phyloP scores from a whole-genome alignment of 1,140 invertebrate genomes.

The Drosophila bipectinata region DNA sequence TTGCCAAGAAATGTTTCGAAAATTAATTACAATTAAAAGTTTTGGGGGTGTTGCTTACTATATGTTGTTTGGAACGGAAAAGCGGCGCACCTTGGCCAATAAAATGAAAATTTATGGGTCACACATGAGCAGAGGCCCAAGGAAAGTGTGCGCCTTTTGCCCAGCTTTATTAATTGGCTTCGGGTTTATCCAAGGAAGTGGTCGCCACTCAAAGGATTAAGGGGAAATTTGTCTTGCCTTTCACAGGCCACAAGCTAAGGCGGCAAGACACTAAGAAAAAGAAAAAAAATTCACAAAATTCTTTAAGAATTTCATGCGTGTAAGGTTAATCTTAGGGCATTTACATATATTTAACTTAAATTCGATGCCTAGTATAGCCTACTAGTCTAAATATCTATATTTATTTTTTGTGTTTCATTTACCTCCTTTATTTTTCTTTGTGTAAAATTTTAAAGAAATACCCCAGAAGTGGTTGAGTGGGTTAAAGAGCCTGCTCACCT shows the following conservation, averaged over 20 bases:
- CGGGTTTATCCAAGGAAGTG: constrained; percentile 40
- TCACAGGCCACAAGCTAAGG: constrained; percentile 56
- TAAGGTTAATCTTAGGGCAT: no score
- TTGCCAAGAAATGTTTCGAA: constrained; percentile 44
- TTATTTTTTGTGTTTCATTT: neutral
- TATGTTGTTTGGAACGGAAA: constrained; percentile 2
- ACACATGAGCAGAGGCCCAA: constrained; percentile 62
- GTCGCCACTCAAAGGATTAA: constrained; percentile 45
- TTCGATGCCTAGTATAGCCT: no score
- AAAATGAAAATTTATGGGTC: constrained; percentile 80
- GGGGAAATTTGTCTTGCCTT: constrained; percentile 71
- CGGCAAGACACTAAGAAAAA: neutral
- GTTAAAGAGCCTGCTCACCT: constrained; percentile 41
- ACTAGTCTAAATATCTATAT: neutral
- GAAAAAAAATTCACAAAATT: neutral
- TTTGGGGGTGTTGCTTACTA: constrained; percentile 16
- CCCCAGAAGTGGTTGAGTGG: constrained; percentile 14
- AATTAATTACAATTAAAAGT: constrained; percentile 82
- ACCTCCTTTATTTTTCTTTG: neutral
- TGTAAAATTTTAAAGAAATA: neutral
- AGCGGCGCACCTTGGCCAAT: constrained; percentile 70
- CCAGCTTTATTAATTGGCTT: constrained; percentile 69
- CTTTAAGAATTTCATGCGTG: no score
- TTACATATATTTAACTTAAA: no score
- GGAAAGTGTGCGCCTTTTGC: constrained; percentile 32